These are phyloP conservation scores for Troglohyphantes excavatus DNA, from an alignment of 2,888 invertebrate species.

Conservation along the genomic window DNA sequence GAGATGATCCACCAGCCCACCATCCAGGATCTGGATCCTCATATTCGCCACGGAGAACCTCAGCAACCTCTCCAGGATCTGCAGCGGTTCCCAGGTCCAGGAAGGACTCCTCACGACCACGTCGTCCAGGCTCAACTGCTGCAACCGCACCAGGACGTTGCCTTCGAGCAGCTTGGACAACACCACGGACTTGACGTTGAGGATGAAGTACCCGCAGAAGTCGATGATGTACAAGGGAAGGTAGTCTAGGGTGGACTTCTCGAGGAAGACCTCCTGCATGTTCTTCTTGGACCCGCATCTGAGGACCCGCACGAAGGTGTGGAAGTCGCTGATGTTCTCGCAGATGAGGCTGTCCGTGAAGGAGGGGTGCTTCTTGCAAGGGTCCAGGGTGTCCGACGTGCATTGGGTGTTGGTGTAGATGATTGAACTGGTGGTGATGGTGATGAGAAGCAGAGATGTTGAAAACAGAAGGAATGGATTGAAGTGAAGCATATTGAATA, in stretches of 20 bases:
- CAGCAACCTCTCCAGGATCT: conserved; percentile 14
- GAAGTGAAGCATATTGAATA: neutral
- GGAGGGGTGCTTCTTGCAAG: conserved; percentile 48
- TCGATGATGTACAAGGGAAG: conserved; percentile 52
- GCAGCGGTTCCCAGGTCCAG: conserved; percentile 57
- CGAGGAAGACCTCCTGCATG: conserved; percentile 65
- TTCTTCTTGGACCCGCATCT: conserved; percentile 51
- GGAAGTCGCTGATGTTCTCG: conserved; percentile 59
- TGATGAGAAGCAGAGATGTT: neutral
- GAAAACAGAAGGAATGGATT: neutral
- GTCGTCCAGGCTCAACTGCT: conserved; percentile 50
- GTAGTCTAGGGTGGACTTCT: conserved; percentile 57
- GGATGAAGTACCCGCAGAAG: conserved; percentile 55
- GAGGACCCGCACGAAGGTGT: conserved; percentile 50
- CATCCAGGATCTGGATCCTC: conserved; percentile 30
- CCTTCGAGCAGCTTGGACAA: conserved; percentile 51
- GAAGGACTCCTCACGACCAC: conserved; percentile 13
- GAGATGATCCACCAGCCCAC: conserved; percentile 34
- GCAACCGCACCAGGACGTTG: conserved; percentile 43
- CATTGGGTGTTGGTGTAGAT: conserved; percentile 38
- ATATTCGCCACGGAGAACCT: conserved; percentile 56
- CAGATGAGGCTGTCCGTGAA: conserved; percentile 50
- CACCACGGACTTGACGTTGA: conserved; percentile 57
- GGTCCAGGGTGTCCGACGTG: conserved; percentile 21
- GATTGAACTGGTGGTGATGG: neutral